Evolutionary conservation across 2,888 invertebrate genomes (phyloP), one percentile per base, ranked within the genome.

Genomic region (Micropterix aruncella): DNA sequence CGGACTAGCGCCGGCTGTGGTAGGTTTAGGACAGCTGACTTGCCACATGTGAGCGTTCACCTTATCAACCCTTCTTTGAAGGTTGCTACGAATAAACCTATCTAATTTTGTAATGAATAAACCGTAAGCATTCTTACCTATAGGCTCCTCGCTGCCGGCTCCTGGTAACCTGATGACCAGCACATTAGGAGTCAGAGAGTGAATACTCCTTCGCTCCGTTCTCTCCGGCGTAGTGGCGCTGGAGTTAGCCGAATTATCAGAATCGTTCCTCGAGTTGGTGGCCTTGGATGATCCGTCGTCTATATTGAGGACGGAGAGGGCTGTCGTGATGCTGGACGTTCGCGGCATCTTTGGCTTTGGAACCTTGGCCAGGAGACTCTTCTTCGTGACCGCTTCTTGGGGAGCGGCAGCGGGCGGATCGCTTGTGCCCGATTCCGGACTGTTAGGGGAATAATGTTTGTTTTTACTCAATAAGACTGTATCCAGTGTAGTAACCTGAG

Each of bases 161-260:
- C 59, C 62, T 2, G 66, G 61, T 52, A 72, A 54, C 54, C 65
- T 67, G 18, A 72, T 68, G 43, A 71, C 52, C 40, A 67, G 54
- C 46, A 71, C 71, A 44, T 68, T 68, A 18, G n/a, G 27, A 4
- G 38, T 3, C n/a, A 4, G 27, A 41, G 19, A 44, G 38, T 40
- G 36, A 37, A 18, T 18, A 9, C 37, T 16, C 19, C 46, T 47
- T 12, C 41, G 41, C 16, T 44, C 40, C 37, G 41, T 46, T 27
- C 42, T 44, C 16, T 43, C 37, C 3, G 44, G 42, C 17, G 47
- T 44, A 16, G 38, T 27, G 14, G 43, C 37, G 16, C 18, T 40
- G 27, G 44, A 44, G 27, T 45, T 46, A n/a, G 12, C 27, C n/a
- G n/a, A n/a, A n/a, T n/a, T n/a, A 27, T 44, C 40, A 27, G 40